Base-by-base conservation (phyloP, 1,140 invertebrate genomes). In the Thaumatotibia leucotreta region DNA sequence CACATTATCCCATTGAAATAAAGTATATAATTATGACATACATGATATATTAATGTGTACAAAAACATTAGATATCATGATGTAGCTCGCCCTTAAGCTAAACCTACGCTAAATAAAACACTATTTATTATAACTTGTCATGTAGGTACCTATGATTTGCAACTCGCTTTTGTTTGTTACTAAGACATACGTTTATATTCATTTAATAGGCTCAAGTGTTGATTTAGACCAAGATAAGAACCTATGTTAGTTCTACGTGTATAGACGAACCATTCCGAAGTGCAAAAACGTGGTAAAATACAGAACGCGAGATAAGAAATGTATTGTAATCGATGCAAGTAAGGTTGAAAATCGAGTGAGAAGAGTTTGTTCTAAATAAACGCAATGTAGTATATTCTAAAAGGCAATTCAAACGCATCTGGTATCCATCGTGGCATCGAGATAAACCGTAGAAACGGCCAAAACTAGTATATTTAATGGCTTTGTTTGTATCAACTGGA, bases 401-500 rank as follows among this genome's bases (percentile, higher is more conserved):
- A 45, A 45, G 14, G 17, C 39, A 2, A n/a, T 52, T 24, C 20
- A 27, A 52, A 52, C 17, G 23, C 50, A 52, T 52, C 50, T 24
- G 50, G 22, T 52, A 52, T 27, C 50, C 23, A 52, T 52, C 23
- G 22, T 45, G 50, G 23, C 23, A n/a, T 27, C 50, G 50, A 52
- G 52, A 58, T 58, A 54, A 5, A 54, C 22, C 22, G 20, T 54
- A 27, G 39, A 54, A 24, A 58, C 52, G 27, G 11, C 52, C n/a
- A 4, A 58, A 58, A 58, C 52, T 58, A 29, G 52, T 58, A 58
- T 58, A 58, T 24, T 31, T 58, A 58, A 58, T 58, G 24, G 27
- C 52, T 58, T 58, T 58, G 52, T 58, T 58, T 58, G 24, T 58
- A 58, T 58, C 52, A 6, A 58, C 52, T 75, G 66, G 76, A 77